These are phyloP conservation scores for Paramuricea clavata DNA, from an alignment of 92 coral and sea anemone species.

Conservation along the genomic window DNA sequence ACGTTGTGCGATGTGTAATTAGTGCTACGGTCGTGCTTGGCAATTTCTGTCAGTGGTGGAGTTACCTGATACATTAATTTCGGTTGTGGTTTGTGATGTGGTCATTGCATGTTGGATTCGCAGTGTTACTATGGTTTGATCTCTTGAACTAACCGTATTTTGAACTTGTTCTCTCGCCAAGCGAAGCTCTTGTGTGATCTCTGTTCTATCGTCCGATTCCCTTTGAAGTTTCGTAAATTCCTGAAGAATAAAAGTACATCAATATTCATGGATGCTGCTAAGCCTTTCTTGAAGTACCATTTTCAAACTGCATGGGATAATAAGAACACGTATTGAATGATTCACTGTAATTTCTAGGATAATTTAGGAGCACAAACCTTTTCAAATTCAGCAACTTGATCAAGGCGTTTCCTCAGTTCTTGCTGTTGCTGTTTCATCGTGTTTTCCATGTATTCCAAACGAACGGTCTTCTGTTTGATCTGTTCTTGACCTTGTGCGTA, in stretches of 20 bases:
- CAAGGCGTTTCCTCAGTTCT: slow-evolving; percentile 90
- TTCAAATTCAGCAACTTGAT: slow-evolving; percentile 85
- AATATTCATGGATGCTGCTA: no score
- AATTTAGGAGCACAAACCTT: slow-evolving; percentile 61
- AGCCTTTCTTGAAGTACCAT: no score
- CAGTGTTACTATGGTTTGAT: no score
- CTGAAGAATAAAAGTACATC: slow-evolving; percentile 36
- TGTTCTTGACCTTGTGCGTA: slow-evolving; percentile 87
- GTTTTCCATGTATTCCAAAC: slow-evolving; percentile 87
- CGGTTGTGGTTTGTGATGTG: background rate
- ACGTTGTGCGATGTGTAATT: slow-evolving; percentile 1
- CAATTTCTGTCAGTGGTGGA: background rate
- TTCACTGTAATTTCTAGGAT: background rate
- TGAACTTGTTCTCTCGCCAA: slow-evolving; percentile 93
- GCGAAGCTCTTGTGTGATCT: slow-evolving; percentile 91
- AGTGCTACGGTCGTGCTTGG: no score
- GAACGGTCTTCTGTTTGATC: slow-evolving; percentile 78
- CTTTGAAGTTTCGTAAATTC: slow-evolving; percentile 84
- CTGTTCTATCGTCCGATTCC: slow-evolving; percentile 82
- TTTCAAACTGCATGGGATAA: no score
- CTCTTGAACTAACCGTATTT: slow-evolving; percentile 75
- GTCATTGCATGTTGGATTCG: no score
- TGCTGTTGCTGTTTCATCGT: slow-evolving; percentile 92
- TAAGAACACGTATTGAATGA: no score
- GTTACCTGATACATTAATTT: background rate